Conservation (phyloP, 2,797 vertebrate genomes). For the Enteromius paludinosus region DNA sequence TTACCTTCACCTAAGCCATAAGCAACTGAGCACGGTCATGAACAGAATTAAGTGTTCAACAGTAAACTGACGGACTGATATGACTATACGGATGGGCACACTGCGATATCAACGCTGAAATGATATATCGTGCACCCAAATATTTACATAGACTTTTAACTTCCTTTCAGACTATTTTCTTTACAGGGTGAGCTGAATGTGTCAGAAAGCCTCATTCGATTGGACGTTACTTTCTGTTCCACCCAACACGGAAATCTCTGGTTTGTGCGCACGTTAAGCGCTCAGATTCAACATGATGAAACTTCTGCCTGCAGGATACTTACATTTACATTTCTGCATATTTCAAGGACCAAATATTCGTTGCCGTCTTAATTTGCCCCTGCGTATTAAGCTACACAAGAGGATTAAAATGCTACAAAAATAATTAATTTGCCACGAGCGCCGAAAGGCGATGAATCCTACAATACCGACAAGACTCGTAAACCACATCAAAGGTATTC, state of each 20-base stretch:
- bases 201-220: background rate
- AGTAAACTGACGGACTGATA: too few relatives aligned
- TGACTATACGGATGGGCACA: too few relatives aligned
- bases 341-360: constrained; percentile 55
- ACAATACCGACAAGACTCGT: constrained; percentile 26
- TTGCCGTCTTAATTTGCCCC: constrained; percentile 42
- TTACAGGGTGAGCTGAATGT: background rate
- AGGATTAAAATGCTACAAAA: constrained; percentile 39
- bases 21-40: too few relatives aligned
- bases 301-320: constrained; percentile 53
- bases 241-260: constrained; percentile 6
- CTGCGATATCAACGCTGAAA: too few relatives aligned
- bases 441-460: constrained; percentile 27
- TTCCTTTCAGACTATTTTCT: constrained; percentile 2
- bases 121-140: background rate
- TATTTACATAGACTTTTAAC: background rate
- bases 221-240: background rate
- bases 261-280: background rate
- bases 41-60: too few relatives aligned
- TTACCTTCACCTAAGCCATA: too few relatives aligned
- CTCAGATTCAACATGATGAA: constrained; percentile 50
- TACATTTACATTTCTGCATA: constrained; percentile 55
- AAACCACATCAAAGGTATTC: constrained; percentile 36
- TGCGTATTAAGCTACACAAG: constrained; percentile 39
- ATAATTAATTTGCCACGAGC: constrained; percentile 32